Percentiles rank a stretch among this genome's conserved stretches.
Conservation (phyloP, 92 coral and sea anemone species). For the Paramuricea clavata region DNA sequence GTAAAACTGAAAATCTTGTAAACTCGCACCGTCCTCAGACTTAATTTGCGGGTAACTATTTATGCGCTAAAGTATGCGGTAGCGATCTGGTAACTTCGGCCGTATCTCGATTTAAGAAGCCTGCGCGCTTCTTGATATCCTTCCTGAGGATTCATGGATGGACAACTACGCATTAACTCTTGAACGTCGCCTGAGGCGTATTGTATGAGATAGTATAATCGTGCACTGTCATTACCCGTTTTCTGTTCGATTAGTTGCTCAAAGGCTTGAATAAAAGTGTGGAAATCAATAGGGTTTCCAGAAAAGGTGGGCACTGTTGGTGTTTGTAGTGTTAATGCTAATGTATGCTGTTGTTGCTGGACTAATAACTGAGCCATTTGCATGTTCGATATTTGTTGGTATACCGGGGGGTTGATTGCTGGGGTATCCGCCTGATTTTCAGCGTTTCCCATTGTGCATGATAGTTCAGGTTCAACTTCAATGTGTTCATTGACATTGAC, state of each 20-base stretch:
- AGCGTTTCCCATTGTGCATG: background rate
- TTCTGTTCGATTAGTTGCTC: conserved; percentile 64
- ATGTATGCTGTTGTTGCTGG: conserved; percentile 54
- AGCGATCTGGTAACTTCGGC: background rate
- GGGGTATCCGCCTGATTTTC: too few species aligned
- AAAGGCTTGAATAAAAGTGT: conserved; percentile 61
- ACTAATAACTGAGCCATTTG: conserved; percentile 50
- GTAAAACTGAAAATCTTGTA: background rate
- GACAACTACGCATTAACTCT: background rate
- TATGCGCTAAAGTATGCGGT: too few species aligned
- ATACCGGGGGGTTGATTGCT: background rate
- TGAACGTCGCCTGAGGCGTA: background rate
- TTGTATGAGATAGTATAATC: conserved; percentile 57
- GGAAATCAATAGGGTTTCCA: conserved; percentile 48
- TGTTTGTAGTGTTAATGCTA: conserved; percentile 13
- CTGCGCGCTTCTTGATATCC: background rate
- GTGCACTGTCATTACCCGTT: conserved; percentile 43
- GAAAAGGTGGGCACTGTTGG: conserved; percentile 60
- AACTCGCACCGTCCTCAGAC: background rate
- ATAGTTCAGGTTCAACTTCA: background rate
- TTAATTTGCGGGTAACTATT: background rate
- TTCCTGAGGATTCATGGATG: background rate
- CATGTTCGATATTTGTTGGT: background rate
- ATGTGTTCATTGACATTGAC: background rate
- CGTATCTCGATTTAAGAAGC: background rate